Evolutionary conservation across 2,113 vertebrate genomes (phyloP), one percentile per base, ranked within the genome.

Genomic region (Meles meles): DNA sequence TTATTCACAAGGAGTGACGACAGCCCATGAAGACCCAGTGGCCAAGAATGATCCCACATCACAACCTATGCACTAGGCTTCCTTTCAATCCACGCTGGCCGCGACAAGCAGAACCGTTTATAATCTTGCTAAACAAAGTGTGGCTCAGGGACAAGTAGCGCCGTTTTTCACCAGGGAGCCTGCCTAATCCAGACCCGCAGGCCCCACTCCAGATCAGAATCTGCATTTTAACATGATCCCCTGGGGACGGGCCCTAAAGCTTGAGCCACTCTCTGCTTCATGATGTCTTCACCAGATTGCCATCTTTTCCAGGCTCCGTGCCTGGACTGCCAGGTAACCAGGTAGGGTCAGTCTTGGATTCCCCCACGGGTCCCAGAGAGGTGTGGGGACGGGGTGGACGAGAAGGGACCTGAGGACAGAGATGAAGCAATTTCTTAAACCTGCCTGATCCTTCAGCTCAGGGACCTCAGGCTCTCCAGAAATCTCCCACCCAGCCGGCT

Each of bases 401-500:
- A 47, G 86, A 39, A 47, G 65, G 57, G 17, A 42, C 37, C 29
- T 20, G 34, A 37, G 20, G 20, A 17, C 49, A 82, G 59, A 90
- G 42, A 25, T 18, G 42, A 84, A 86, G 92, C 61, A 44, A 71
- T 42, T 93, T 65, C 95, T 61, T 65, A 44, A 88, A 80, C 76
- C 63, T 7, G 44, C 82, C 6, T 0, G 1, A 57, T 61, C 1
- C 21, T 88, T 79, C 42, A 39, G 77, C 47, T 69, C 76, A 34
- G 85, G 82, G 76, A 67, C 93, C 94, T 76, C 37, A 0, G 27
- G 1, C 25, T 6, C 5, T 82, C 95, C 95, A 96, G 96, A 86
- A 84, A 94, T 88, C 98, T 97, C 91, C 94, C 88, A 91, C 95
- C 97, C 61, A 4, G 91, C 94, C 14, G 27, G 88, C 80, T 31